Percentiles rank a stretch among this genome's conserved stretches.
Conservation (phyloP, 2,888 invertebrate genomes). For the Drosophila rubida region DNA sequence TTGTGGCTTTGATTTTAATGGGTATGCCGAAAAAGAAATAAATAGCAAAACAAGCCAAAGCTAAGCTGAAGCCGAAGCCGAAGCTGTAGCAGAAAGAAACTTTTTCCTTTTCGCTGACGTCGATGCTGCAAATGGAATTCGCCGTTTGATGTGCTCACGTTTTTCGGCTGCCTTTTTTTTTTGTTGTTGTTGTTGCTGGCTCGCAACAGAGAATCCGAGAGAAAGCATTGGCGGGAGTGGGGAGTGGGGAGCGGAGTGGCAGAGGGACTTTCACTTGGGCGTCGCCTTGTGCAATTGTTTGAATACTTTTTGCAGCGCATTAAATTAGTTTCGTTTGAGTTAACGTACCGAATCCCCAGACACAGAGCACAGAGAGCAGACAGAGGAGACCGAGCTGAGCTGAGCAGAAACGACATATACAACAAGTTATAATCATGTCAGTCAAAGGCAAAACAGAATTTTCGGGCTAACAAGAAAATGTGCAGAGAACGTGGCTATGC, state of each 20-base stretch:
- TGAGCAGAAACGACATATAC: constrained; percentile 43
- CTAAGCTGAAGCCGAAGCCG: constrained; percentile 33
- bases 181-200: too few relatives aligned
- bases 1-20: not conserved
- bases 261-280: constrained; percentile 70
- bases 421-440: constrained; percentile 82
- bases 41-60: constrained; percentile 21
- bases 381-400: not conserved
- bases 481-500: constrained; percentile 12
- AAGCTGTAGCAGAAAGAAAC: constrained; percentile 35
- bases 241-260: not conserved
- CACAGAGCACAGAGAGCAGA: constrained; percentile 21
- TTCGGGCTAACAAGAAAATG: constrained; percentile 63
- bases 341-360: constrained; percentile 58
- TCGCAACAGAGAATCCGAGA: constrained; percentile 8
- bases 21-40: constrained; percentile 20
- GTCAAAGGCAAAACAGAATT: constrained; percentile 69
- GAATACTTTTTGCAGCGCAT: constrained; percentile 80
- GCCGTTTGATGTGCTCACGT: constrained; percentile 75
- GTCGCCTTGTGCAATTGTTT: constrained; percentile 80
- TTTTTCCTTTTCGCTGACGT: constrained; percentile 70
- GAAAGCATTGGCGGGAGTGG: not conserved
- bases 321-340: constrained; percentile 82
- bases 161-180: constrained; percentile 20
- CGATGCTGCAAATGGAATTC: constrained; percentile 74